phyloP scores from a whole-genome alignment of 1,140 invertebrate species.

The Coptotermes formosanus region DNA sequence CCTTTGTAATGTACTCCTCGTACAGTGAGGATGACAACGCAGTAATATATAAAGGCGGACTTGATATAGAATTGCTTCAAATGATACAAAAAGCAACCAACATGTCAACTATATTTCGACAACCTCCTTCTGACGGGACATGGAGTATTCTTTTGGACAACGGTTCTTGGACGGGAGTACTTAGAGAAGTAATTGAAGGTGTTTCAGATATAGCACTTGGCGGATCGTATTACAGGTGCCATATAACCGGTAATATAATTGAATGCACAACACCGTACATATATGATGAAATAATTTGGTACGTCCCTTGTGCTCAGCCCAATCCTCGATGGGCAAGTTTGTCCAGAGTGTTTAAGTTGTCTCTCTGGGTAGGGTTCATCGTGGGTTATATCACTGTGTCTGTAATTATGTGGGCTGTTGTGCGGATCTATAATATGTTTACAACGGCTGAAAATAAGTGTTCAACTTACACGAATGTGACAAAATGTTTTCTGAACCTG shows the following conservation, averaged over 20 bases:
- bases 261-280: background rate
- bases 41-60: background rate
- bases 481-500: background rate
- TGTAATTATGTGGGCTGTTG: background rate
- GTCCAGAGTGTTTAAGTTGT: background rate
- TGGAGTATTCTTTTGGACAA: background rate
- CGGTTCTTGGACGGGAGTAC: background rate
- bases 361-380: background rate
- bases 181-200: background rate
- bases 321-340: background rate
- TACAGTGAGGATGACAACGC: background rate
- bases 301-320: background rate
- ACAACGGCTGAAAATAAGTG: background rate
- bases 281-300: background rate
- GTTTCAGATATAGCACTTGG: background rate
- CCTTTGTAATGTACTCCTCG: background rate
- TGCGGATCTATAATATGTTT: background rate
- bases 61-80: background rate
- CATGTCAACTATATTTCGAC: background rate
- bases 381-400: background rate
- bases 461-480: background rate
- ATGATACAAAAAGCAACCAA: background rate
- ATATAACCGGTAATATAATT: background rate
- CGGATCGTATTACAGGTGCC: background rate
- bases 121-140: background rate